Percentiles rank a stretch among this genome's conserved stretches.
Conservation (phyloP, 2,797 vertebrate genomes). For the Anomalospiza imberbis region DNA sequence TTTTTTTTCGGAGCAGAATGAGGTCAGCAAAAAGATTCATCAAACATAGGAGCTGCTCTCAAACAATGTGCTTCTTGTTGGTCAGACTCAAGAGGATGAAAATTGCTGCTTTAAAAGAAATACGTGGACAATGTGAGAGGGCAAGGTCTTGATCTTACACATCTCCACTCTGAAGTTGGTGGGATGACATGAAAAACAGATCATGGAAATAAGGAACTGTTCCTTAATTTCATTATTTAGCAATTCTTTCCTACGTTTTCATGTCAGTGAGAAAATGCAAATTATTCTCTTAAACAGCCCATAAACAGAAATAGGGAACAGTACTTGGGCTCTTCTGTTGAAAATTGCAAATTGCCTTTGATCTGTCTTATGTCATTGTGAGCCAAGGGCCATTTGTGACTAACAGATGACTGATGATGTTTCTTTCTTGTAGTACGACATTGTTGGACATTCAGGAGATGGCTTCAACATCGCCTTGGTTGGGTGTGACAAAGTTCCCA, state of each 20-base stretch:
- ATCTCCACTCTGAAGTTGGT: not conserved
- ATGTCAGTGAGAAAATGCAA: not conserved
- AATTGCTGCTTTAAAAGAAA: slow-evolving; percentile 19
- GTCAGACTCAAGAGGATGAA: not conserved
- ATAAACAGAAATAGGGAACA: not conserved
- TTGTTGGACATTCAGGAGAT: slow-evolving; percentile 92
- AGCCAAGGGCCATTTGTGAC: not conserved
- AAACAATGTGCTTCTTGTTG: slow-evolving; percentile 49
- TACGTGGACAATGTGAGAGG: not conserved
- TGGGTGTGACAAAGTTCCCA: slow-evolving; percentile 82
- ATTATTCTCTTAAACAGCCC: not conserved
- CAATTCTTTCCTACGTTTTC: not conserved
- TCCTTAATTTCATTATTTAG: not conserved
- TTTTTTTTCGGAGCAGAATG: not conserved
- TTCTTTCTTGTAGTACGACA: slow-evolving; percentile 84
- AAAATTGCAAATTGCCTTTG: slow-evolving; percentile 11
- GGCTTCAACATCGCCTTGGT: slow-evolving; percentile 87
- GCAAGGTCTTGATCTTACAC: not conserved
- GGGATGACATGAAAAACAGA: not conserved
- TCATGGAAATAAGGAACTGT: not conserved
- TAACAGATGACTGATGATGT: slow-evolving; percentile 11
- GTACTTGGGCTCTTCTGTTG: not conserved
- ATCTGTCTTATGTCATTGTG: not conserved
- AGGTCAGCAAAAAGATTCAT: slow-evolving; percentile 11
- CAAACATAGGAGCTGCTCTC: not conserved